These are phyloP conservation scores for Odontocolon sp. DNA, from an alignment of 2,888 invertebrate genomes.

Conservation along the genomic window DNA sequence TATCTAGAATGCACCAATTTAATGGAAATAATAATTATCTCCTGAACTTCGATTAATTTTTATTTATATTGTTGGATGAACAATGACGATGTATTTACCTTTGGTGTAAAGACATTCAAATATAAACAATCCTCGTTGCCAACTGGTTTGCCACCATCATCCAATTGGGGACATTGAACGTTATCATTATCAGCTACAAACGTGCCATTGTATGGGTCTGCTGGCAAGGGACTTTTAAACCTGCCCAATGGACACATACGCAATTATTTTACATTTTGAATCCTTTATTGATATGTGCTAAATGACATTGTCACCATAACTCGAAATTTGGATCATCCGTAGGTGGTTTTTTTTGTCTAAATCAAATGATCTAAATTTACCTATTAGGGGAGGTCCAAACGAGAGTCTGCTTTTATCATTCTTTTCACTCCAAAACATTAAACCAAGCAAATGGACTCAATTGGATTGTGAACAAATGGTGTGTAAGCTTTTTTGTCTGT, in stretches of 20 bases:
- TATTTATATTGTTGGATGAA: too few relatives aligned
- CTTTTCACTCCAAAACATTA: too few relatives aligned
- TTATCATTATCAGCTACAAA: slow-evolving; percentile 35
- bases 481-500: background rate
- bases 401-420: too few relatives aligned
- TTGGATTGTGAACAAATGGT: background rate
- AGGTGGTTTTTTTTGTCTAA: too few relatives aligned
- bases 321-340: too few relatives aligned
- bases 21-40: too few relatives aligned
- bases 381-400: too few relatives aligned
- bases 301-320: too few relatives aligned
- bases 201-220: slow-evolving; percentile 28
- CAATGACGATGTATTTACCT: slow-evolving; percentile 18
- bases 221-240: slow-evolving; percentile 58
- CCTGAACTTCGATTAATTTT: too few relatives aligned
- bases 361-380: too few relatives aligned
- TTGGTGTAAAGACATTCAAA: slow-evolving; percentile 56
- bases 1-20: too few relatives aligned
- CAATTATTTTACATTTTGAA: background rate
- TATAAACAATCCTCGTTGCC: slow-evolving; percentile 58
- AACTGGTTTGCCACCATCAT: slow-evolving; percentile 7
- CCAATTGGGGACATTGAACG: slow-evolving; percentile 54
- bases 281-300: background rate
- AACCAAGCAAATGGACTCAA: slow-evolving; percentile 60
- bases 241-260: slow-evolving; percentile 24